These are phyloP conservation scores for Cecidostiba fungosa DNA, from an alignment of 2,888 invertebrate species.

Conservation along the genomic window DNA sequence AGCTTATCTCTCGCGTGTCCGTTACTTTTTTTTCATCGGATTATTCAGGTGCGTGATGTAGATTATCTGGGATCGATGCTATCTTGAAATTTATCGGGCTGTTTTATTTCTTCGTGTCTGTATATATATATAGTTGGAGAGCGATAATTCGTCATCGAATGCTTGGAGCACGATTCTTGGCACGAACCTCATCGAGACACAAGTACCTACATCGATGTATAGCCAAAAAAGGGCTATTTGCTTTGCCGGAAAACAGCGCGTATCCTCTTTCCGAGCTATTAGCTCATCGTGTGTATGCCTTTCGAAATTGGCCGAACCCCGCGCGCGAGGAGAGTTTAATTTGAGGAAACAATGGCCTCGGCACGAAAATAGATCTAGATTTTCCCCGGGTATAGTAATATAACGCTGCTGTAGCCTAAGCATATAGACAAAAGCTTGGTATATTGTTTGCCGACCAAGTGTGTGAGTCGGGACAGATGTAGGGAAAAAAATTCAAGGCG, in stretches of 20 bases:
- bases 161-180: not conserved
- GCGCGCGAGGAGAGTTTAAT: slow-evolving; percentile 2
- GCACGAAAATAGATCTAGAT: slow-evolving; percentile 11
- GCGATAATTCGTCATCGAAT: slow-evolving; percentile 32
- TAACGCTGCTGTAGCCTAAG: slow-evolving; percentile 70
- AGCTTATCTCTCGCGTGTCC: slow-evolving; percentile 15
- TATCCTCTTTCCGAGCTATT: slow-evolving; percentile 43
- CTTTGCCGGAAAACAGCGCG: not conserved
- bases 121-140: slow-evolving; percentile 16
- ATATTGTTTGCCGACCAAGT: slow-evolving; percentile 69
- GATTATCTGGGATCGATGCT: slow-evolving; percentile 59
- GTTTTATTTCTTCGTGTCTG: slow-evolving; percentile 47
- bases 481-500: not conserved
- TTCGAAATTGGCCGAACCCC: slow-evolving; percentile 38
- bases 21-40: slow-evolving; percentile 23
- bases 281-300: slow-evolving; percentile 5
- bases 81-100: slow-evolving; percentile 61
- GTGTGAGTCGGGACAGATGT: not conserved
- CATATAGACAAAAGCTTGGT: slow-evolving; percentile 72
- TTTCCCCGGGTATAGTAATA: not conserved
- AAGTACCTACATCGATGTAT: not conserved
- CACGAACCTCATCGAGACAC: slow-evolving; percentile 12
- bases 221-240: not conserved
- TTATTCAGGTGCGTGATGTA: slow-evolving; percentile 52
- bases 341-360: slow-evolving; percentile 45